These are phyloP conservation scores for Helobdella robusta DNA, from an alignment of 2,888 invertebrate genomes.

Conservation along the genomic window DNA sequence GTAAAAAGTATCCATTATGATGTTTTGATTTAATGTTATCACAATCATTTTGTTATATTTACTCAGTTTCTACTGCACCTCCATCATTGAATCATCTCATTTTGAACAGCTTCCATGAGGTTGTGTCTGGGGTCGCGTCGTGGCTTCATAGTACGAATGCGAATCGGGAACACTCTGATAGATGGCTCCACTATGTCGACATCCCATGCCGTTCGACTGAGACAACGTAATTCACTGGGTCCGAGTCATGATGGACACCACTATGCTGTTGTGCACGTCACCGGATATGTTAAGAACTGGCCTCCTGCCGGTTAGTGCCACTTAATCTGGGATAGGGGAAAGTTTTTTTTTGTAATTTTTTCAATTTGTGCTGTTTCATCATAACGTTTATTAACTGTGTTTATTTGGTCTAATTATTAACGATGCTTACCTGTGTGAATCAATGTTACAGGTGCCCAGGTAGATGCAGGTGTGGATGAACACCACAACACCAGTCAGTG, in stretches of 20 bases:
- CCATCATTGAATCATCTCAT: not conserved
- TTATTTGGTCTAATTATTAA: not conserved
- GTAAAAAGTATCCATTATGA: not conserved
- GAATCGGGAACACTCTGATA: constrained; percentile 66
- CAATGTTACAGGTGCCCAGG: constrained; percentile 71
- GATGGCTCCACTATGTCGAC: constrained; percentile 64
- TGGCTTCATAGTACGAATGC: constrained; percentile 98
- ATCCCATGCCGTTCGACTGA: constrained; percentile 79
- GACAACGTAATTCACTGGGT: constrained; percentile 86
- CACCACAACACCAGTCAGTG: constrained; percentile 76
- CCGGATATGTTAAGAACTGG: constrained; percentile 99
- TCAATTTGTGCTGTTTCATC: too few species aligned
- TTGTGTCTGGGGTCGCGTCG: constrained; percentile 96
- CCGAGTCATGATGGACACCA: constrained; percentile 82
- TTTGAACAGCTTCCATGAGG: constrained; percentile 72
- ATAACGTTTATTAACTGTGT: not conserved
- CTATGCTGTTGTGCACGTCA: constrained; percentile 96
- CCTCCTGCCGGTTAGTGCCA: constrained; percentile 68
- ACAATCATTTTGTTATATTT: not conserved
- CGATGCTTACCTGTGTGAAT: too few species aligned
- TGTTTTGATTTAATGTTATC: constrained; percentile 4
- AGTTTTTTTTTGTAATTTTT: too few species aligned
- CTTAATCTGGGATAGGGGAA: too few species aligned
- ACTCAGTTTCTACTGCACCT: not conserved
- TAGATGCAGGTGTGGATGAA: constrained; percentile 58